Percentiles rank a stretch among this genome's conserved stretches.
Evolutionary conservation across 2,888 invertebrate genomes (phyloP).

Genomic region (Athalia rosae): DNA sequence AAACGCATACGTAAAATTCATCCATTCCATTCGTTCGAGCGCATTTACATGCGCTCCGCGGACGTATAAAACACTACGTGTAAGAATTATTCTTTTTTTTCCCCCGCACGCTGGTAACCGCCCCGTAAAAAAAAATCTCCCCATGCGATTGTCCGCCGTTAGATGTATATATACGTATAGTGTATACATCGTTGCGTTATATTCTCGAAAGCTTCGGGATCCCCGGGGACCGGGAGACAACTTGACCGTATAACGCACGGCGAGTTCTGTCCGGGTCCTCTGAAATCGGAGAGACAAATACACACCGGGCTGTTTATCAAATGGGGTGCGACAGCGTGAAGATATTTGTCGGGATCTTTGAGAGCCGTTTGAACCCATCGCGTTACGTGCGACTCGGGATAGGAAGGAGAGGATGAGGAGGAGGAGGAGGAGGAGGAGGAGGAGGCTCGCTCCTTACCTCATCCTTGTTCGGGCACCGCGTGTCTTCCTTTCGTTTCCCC

Average conservation of each 20-base stretch:
- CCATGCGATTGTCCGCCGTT: no score
- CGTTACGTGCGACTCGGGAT: no score
- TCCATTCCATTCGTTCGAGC: no score
- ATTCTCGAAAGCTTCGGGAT: background rate
- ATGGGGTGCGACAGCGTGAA: conserved; percentile 44
- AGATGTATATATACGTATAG: background rate
- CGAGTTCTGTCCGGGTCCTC: conserved; percentile 41
- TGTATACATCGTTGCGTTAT: background rate
- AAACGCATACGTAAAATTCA: no score
- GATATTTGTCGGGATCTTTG: conserved; percentile 46
- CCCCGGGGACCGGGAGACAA: conserved; percentile 43
- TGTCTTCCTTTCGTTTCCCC: no score
- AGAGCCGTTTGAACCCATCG: conserved; percentile 1
- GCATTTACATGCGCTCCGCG: no score
- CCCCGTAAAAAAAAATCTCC: no score
- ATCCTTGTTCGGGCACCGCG: background rate
- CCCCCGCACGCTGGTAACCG: no score
- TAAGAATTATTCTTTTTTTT: no score
- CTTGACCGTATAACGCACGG: conserved; percentile 50
- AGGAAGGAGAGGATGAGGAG: background rate
- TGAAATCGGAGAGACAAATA: conserved; percentile 29
- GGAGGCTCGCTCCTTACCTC: background rate
- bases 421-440: background rate
- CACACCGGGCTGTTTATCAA: conserved; percentile 45
- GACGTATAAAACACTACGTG: no score